phyloP scores from a whole-genome alignment of 2,113 vertebrate species.

The Chionis minor region DNA sequence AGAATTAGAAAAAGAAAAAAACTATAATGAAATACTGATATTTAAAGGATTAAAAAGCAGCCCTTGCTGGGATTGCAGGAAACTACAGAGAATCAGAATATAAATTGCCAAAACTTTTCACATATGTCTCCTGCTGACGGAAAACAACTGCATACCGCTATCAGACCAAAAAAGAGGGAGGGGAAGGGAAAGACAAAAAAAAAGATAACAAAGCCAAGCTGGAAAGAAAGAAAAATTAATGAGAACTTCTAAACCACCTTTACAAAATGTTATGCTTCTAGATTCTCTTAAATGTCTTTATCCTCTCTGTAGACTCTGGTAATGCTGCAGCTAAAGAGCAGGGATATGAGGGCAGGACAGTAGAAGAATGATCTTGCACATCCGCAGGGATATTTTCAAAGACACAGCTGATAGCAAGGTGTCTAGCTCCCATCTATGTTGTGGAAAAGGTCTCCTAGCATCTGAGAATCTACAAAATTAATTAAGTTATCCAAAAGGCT shows the following conservation, averaged over 20 bases:
- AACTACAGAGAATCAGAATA: background rate
- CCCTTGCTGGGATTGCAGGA: background rate
- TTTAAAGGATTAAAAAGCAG: constrained; percentile 13
- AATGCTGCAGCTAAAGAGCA: background rate
- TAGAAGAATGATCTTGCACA: background rate
- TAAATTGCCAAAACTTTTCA: background rate
- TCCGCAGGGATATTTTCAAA: background rate
- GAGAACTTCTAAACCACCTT: background rate
- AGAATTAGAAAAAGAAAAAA: background rate
- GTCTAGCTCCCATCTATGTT: background rate
- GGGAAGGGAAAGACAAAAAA: background rate
- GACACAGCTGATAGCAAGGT: background rate
- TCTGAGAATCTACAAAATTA: background rate
- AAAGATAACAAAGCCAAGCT: background rate
- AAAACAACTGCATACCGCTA: background rate
- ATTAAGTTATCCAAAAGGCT: background rate
- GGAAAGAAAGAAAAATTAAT: background rate
- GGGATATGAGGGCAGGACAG: background rate
- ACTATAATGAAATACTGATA: constrained; percentile 34
- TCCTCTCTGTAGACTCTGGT: background rate
- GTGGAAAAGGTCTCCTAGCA: background rate
- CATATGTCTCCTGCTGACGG: background rate
- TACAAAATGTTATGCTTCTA: background rate
- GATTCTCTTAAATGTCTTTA: background rate
- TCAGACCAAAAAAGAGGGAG: background rate